Evolutionary conservation across 2,113 vertebrate species (phyloP).

Genomic region (Notechis scutatus): DNA sequence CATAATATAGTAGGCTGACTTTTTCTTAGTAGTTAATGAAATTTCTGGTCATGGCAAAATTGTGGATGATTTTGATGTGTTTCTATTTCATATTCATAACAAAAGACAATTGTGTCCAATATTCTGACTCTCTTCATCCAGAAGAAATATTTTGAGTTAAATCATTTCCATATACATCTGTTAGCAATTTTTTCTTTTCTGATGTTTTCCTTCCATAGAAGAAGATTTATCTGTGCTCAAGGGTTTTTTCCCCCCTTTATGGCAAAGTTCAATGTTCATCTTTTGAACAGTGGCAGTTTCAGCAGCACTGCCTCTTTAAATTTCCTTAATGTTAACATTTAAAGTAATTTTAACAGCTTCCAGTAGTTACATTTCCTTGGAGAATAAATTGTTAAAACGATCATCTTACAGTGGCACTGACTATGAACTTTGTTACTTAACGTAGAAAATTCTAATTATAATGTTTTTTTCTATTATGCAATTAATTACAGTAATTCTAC

Average conservation of each 20-base stretch:
- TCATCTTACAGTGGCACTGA: neutral
- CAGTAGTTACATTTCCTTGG: constrained; percentile 5
- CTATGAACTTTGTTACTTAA: neutral
- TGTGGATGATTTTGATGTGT: neutral
- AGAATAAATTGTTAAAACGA: neutral
- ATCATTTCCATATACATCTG: neutral
- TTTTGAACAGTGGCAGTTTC: constrained; percentile 26
- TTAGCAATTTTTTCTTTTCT: constrained; percentile 11
- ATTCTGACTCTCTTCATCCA: neutral
- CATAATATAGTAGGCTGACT: neutral
- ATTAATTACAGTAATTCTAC: neutral
- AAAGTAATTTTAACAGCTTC: constrained; percentile 26
- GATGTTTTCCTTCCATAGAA: neutral
- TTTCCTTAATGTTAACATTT: neutral
- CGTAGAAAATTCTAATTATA: neutral
- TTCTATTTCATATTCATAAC: neutral
- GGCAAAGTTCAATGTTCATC: constrained; percentile 20
- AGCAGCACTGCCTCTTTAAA: neutral
- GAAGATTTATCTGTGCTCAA: constrained; percentile 25
- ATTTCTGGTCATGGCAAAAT: neutral
- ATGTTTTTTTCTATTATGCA: neutral
- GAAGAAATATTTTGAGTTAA: neutral
- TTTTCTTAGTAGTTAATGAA: neutral
- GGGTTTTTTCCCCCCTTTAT: neutral
- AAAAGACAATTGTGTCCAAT: neutral